Conservation (phyloP, 1,140 invertebrate genomes). For the Dermatophagoides farinae region DNA sequence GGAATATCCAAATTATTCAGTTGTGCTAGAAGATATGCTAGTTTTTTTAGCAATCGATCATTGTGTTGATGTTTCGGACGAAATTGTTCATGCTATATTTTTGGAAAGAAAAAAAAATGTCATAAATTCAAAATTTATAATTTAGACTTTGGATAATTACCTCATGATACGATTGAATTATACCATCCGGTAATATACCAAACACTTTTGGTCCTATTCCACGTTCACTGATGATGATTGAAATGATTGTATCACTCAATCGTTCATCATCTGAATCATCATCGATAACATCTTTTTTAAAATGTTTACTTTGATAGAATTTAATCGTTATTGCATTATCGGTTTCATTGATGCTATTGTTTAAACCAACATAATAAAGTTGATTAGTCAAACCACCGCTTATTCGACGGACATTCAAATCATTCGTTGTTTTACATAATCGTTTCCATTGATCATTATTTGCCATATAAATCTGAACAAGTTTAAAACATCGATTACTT, state of each 20-base stretch:
- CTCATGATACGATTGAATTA: background rate
- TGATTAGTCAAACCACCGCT: conserved; percentile 8
- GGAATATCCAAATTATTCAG: conserved; percentile 1
- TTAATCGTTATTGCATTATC: conserved; percentile 1
- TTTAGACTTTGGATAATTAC: no score
- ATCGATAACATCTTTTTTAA: background rate
- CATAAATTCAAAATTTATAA: background rate
- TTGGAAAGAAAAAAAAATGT: background rate
- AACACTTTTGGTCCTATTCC: conserved; percentile 3
- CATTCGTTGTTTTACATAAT: background rate
- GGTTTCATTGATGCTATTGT: background rate
- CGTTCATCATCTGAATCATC: background rate
- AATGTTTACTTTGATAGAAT: conserved; percentile 3
- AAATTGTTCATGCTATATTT: conserved; percentile 4
- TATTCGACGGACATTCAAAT: background rate
- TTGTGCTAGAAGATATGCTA: background rate
- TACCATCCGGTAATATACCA: conserved; percentile 6
- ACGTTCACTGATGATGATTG: background rate
- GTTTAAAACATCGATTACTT: background rate
- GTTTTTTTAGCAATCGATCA: background rate
- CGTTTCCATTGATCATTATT: background rate
- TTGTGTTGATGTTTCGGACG: background rate
- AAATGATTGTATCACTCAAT: conserved; percentile 2
- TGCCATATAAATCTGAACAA: background rate
- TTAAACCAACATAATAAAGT: conserved; percentile 1